Evolutionary conservation across 2,113 vertebrate genomes (phyloP).

Genomic region (Chlamydotis undulata): DNA sequence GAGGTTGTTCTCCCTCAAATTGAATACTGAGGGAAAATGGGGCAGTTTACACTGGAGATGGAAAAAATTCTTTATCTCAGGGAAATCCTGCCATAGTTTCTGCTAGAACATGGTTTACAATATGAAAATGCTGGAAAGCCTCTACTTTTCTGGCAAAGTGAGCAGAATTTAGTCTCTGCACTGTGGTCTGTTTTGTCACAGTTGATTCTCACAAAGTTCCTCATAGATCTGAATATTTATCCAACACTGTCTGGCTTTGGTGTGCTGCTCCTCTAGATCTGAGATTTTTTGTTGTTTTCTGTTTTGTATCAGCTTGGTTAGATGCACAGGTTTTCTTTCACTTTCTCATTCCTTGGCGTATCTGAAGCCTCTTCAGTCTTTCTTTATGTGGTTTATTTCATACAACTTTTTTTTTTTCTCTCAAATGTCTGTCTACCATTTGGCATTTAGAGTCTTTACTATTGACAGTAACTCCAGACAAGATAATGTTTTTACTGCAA

Average conservation of each 20-base stretch:
- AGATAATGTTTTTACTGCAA: background rate
- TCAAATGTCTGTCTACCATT: background rate
- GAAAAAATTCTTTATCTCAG: background rate
- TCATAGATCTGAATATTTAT: background rate
- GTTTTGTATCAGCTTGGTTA: background rate
- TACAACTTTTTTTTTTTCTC: background rate
- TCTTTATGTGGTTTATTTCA: background rate
- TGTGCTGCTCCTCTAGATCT: background rate
- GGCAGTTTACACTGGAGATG: background rate
- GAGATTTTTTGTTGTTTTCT: background rate
- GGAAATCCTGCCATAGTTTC: background rate
- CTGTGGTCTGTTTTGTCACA: background rate
- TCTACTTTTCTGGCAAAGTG: background rate
- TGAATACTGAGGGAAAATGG: background rate
- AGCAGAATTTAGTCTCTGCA: background rate
- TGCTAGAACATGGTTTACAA: background rate
- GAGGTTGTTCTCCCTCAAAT: background rate
- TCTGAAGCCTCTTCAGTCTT: background rate
- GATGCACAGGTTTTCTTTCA: background rate
- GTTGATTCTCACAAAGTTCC: background rate
- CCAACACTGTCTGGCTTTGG: background rate
- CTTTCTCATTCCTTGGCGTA: background rate
- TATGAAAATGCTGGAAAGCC: background rate
- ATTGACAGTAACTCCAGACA: background rate
- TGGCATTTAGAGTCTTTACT: background rate